A percentile compares a stretch with the other conserved stretches of the same genome.
These are phyloP conservation scores for Athalia rosae DNA, from an alignment of 2,888 invertebrate genomes.

Conservation along the genomic window DNA sequence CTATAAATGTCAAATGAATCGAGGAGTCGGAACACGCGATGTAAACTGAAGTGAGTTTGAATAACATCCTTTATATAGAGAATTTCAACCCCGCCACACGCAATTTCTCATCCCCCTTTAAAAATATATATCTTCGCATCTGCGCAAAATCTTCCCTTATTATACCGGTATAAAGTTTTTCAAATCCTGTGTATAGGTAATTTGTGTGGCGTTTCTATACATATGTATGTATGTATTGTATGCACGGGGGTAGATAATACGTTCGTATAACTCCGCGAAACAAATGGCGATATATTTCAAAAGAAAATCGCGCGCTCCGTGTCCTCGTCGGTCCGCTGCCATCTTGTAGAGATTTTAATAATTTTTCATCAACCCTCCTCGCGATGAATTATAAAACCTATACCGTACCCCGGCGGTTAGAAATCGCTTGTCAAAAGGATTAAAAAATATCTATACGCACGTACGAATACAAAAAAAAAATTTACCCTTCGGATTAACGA, in stretches of 20 bases:
- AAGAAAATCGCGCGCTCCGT: background rate
- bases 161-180: background rate
- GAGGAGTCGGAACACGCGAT: no score
- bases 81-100: constrained; percentile 20
- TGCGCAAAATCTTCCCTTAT: background rate
- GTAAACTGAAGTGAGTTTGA: background rate
- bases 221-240: background rate
- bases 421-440: constrained; percentile 27
- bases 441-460: background rate
- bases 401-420: constrained; percentile 4
- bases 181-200: background rate
- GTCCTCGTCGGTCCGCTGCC: background rate
- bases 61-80: constrained; percentile 39
- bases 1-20: no score
- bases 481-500: no score
- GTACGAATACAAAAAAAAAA: no score
- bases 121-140: background rate
- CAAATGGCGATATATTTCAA: background rate
- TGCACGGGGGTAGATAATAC: background rate
- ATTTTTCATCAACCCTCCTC: constrained; percentile 10
- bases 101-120: constrained; percentile 20
- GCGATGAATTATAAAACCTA: constrained; percentile 7
- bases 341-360: background rate
- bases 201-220: background rate
- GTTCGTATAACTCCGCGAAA: background rate